Evolutionary conservation across 1,140 invertebrate genomes (phyloP).

Genomic region (Lanistes nyassanus): DNA sequence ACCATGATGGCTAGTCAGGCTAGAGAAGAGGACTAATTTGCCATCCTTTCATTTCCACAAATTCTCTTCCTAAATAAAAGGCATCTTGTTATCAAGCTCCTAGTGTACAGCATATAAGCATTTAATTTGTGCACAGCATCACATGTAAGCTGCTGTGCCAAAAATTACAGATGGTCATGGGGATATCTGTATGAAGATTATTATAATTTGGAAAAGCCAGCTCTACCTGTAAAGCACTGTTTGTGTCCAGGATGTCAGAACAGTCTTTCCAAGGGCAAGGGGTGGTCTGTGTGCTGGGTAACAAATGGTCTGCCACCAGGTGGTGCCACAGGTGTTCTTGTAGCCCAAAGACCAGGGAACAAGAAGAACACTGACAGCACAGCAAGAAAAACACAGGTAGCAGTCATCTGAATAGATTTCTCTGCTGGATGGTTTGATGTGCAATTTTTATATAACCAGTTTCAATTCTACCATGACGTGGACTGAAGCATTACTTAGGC

Average conservation of each 20-base stretch:
- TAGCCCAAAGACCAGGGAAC: slow-evolving; percentile 37
- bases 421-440: background rate
- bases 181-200: background rate
- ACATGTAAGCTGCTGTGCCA: background rate
- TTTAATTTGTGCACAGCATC: background rate
- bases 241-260: slow-evolving; percentile 33
- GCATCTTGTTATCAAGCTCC: too few species aligned
- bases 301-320: slow-evolving; percentile 36
- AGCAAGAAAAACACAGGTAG: background rate
- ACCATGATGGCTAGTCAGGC: too few species aligned
- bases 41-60: too few species aligned
- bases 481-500: background rate
- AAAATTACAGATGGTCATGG: background rate
- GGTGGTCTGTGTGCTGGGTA: slow-evolving; percentile 28
- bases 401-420: background rate
- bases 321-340: slow-evolving; percentile 41
- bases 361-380: slow-evolving; percentile 35
- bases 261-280: slow-evolving; percentile 42
- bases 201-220: background rate
- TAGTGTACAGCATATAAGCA: too few species aligned
- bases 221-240: slow-evolving; percentile 27
- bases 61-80: too few species aligned
- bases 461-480: background rate
- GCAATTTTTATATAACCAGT: background rate
- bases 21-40: too few species aligned